A percentile compares a stretch with the other conserved stretches of the same genome.
Conservation (phyloP, 2,797 vertebrate genomes). For the Phoebastria nigripes region DNA sequence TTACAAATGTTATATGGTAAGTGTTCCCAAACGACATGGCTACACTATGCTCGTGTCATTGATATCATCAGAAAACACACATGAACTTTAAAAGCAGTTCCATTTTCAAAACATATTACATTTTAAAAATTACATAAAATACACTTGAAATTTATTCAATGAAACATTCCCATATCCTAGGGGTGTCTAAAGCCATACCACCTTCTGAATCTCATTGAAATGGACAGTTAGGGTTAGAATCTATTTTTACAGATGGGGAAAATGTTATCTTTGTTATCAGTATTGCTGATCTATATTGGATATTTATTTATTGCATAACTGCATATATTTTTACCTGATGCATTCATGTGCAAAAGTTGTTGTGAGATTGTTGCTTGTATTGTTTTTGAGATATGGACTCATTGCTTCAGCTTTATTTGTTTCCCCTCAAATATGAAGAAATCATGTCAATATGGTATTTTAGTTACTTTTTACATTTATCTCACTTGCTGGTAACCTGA, state of each 20-base stretch:
- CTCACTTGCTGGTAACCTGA: neutral
- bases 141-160: neutral
- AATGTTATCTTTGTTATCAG: neutral
- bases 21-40: neutral
- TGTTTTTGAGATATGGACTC: neutral
- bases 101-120: neutral
- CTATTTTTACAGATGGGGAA: neutral
- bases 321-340: neutral
- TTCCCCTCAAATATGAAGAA: neutral
- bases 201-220: neutral
- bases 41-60: neutral
- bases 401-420: neutral
- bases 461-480: neutral
- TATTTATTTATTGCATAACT: neutral
- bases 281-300: neutral
- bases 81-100: neutral
- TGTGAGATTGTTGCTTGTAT: neutral
- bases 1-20: neutral
- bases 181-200: neutral
- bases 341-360: neutral
- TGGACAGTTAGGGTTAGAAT: neutral
- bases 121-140: neutral
- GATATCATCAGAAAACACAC: neutral
- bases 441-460: neutral
- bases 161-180: neutral